phyloP scores from a whole-genome alignment of 2,797 vertebrate species.

The Myotis vivesi region DNA sequence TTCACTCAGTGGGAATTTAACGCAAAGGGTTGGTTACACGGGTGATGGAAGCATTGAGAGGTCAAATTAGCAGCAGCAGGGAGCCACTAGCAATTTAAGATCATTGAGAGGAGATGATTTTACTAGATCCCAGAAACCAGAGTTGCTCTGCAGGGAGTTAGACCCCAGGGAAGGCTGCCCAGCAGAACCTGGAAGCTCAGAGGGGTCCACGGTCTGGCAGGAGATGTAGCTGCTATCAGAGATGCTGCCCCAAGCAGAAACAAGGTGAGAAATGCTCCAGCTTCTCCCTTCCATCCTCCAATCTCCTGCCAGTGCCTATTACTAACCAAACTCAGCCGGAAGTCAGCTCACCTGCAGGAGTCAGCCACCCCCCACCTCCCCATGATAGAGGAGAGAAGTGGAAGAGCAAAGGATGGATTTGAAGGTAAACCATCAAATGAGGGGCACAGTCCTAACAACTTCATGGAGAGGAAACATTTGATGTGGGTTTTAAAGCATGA shows the following conservation, averaged over 20 bases:
- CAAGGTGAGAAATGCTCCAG: background rate
- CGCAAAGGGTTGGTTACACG: background rate
- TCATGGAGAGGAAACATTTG: background rate
- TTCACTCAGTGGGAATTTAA: background rate
- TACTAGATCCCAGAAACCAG: background rate
- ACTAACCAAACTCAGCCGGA: background rate
- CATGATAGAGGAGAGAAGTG: background rate
- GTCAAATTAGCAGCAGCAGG: background rate
- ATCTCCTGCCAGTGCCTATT: background rate
- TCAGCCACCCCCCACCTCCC: background rate
- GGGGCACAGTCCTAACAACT: background rate
- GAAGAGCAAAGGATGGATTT: background rate
- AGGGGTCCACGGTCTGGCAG: background rate
- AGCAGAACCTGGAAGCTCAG: background rate
- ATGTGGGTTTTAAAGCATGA: background rate
- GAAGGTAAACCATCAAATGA: background rate
- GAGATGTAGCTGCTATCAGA: background rate
- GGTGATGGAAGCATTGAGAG: background rate
- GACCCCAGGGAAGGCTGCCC: background rate
- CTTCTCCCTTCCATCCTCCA: background rate
- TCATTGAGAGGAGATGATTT: background rate
- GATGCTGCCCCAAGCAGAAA: background rate
- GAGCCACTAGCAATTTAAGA: background rate
- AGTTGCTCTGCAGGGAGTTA: background rate
- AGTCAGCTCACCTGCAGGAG: background rate